Evolutionary conservation across 2,113 vertebrate species (phyloP).

Genomic region (Hippolais icterina): DNA sequence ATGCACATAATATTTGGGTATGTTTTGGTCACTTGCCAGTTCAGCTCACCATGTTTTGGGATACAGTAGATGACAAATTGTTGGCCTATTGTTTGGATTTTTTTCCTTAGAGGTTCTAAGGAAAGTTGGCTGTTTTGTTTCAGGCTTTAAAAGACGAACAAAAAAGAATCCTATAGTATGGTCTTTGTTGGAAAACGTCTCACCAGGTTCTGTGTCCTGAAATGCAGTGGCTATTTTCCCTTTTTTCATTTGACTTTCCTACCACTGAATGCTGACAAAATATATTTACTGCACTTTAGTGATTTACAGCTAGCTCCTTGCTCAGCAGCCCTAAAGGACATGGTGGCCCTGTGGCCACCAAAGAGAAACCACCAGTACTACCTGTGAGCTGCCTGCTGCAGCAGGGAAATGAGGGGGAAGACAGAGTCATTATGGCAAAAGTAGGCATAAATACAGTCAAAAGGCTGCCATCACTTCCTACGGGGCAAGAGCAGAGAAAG

Average conservation of each 20-base stretch:
- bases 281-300: not conserved
- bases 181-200: not conserved
- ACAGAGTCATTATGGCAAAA: not conserved
- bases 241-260: not conserved
- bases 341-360: not conserved
- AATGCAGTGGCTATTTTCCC: not conserved
- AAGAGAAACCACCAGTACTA: not conserved
- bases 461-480: not conserved
- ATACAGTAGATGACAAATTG: not conserved
- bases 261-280: not conserved
- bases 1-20: not conserved
- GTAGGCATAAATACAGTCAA: not conserved
- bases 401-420: not conserved
- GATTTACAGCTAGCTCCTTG: not conserved
- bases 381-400: not conserved
- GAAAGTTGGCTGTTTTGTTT: not conserved
- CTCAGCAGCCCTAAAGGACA: not conserved
- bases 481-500: not conserved
- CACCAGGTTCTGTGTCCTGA: not conserved
- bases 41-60: not conserved
- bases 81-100: not conserved
- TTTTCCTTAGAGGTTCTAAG: not conserved
- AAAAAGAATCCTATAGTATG: not conserved
- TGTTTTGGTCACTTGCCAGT: conserved; percentile 30
- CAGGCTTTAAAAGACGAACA: not conserved